A percentile compares a stretch with the other conserved stretches of the same genome.
Conservation (phyloP, 2,888 invertebrate genomes). For the Enchytraeus crypticus region DNA sequence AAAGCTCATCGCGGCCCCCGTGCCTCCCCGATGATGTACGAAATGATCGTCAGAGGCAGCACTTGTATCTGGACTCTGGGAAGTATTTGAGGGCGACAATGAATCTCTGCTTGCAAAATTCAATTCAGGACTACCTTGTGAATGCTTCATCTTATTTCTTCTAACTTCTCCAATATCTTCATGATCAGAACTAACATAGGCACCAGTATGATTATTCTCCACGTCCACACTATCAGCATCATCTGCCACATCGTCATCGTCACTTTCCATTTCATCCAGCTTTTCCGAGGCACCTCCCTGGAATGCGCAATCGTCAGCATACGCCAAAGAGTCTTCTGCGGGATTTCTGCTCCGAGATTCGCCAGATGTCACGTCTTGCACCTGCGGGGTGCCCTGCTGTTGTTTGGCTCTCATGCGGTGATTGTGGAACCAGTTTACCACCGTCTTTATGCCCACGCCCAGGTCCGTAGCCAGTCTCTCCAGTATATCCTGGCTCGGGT, state of each 20-base stretch:
- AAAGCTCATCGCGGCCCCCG: no score
- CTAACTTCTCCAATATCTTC: no score
- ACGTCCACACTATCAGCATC: background rate
- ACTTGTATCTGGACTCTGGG: no score
- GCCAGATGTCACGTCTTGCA: background rate
- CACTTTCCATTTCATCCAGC: background rate
- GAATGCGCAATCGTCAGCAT: no score
- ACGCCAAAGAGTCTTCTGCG: no score
- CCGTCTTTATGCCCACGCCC: conserved; percentile 82
- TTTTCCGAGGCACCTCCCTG: background rate
- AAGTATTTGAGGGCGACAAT: no score
- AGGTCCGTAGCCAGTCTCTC: conserved; percentile 86
- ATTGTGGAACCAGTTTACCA: conserved; percentile 99
- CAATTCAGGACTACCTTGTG: no score
- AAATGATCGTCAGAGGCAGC: background rate
- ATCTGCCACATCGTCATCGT: background rate
- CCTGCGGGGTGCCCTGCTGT: conserved; percentile 24
- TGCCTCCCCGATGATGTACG: background rate
- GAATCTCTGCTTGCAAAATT: no score
- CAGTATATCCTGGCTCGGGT: conserved; percentile 90
- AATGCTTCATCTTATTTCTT: no score
- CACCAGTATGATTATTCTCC: background rate
- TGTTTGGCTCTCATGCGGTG: conserved; percentile 90
- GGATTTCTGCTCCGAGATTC: no score
- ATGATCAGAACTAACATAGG: no score